Base-by-base conservation (phyloP, 92 coral and sea anemone species). In the Paramuricea clavata region DNA sequence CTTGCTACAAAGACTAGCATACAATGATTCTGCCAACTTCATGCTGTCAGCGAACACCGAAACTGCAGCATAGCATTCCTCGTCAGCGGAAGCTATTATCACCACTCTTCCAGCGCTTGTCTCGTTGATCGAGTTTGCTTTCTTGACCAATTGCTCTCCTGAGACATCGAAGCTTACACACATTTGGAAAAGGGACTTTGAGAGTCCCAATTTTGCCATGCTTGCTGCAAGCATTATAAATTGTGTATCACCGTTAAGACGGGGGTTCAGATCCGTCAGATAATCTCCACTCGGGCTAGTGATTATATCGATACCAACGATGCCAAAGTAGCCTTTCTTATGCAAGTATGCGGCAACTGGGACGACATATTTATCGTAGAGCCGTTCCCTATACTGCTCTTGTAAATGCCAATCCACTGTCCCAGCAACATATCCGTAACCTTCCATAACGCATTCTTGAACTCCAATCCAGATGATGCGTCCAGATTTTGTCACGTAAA, bases 281-380 rank as follows among this genome's bases (percentile, higher is more conserved):
- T 92, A 92, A 35, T 92, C 91, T 12, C 94, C 94, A 16, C 67
- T 44, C 0, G 87, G 64, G 49, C 92, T 86, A 56, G 86, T 85
- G 49, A 92, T 87, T n/a, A 92, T 85, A 49, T 92, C 94, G 76
- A 92, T 87, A 13, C 94, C 94, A 31, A 85, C 92, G 15, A 89
- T 75, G 15, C 94, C 94, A 85, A 89, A 92, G 62, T 89, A 92
- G 12, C 89, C 94, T 75, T 85, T 88, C 79, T 78, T 62, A 62
- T 92, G 93, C 13, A 92, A 88, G 59, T 89, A 92, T n/a, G 75
- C 79, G 57, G 92, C 89, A 33, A 92, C 94, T 19, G 94, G 94
- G 23, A 81, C 76, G 12, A 92, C 86, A 44, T 83, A 88, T 44
- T 82, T 74, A 22, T 76, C 93, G 59, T 64, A 92, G 31, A 61